phyloP scores from a whole-genome alignment of 2,113 vertebrate genomes.

The Picathartes gymnocephalus region DNA sequence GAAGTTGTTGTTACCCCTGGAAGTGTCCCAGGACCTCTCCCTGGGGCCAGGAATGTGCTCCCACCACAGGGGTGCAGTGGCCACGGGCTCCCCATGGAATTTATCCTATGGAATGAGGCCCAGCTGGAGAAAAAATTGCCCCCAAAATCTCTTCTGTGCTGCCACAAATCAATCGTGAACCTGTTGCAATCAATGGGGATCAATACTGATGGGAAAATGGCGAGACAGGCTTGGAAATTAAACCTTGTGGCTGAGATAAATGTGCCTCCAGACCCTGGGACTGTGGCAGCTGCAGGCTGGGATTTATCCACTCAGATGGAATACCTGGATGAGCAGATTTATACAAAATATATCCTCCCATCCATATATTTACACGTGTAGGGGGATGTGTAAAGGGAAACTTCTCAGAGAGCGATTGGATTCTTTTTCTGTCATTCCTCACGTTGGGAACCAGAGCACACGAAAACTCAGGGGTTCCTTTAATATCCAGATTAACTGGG shows the following conservation, averaged over 20 bases:
- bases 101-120: neutral
- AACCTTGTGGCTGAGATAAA: neutral
- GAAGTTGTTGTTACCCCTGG: neutral
- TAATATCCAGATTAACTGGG: neutral
- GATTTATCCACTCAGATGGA: too few relatives aligned
- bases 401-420: neutral
- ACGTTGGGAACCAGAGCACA: neutral
- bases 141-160: neutral
- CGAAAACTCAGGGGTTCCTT: neutral
- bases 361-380: neutral
- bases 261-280: neutral
- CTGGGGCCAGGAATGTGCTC: neutral
- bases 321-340: neutral
- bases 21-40: neutral
- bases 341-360: neutral
- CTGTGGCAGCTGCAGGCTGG: neutral
- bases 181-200: neutral
- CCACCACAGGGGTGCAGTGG: neutral
- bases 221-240: neutral
- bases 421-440: neutral
- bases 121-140: neutral
- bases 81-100: accelerated
- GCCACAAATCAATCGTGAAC: neutral
- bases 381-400: neutral
- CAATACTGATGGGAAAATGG: neutral